Base-by-base conservation (phyloP, 2,888 invertebrate species). In the Monoplex corrugatus region DNA sequence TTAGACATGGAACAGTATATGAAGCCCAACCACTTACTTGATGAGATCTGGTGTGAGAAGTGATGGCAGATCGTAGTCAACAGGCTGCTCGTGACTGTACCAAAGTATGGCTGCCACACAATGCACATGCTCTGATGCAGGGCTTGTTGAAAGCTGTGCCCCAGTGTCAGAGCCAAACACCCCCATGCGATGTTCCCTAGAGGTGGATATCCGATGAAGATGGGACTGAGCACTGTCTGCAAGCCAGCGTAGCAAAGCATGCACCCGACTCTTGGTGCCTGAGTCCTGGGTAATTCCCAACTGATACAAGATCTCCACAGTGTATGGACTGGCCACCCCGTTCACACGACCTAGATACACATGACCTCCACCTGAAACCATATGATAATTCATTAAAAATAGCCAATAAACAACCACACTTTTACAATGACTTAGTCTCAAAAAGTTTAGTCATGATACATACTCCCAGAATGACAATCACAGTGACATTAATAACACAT, bases 81-180 rank as follows among this genome's bases (percentile, higher is more conserved):
- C 93, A 28, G 92, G 92, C 23, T 93, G 90, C 72, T 95, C 94
- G 82, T 93, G 92, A 89, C 95, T 95, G 88, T 97, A 97, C 98
- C 98, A 98, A 90, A 98, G 96, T 83, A 98, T 98, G 72, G 98
- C 97, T 6, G 98, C 98, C 82, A 98, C 97, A 91, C 98, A 98
- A 93, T 98, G 98, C 16, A 96, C 94, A 91, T 96, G 95, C 32
- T 94, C 92, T 3, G 95, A 93, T 23, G 95, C 94, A 2, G 95
- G 95, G 78, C 75, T 88, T 35, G 84, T 40, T 63, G 89, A 43
- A 38, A 84, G 45, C 83, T 90, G 89, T 19, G 92, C 87, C 43
- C 91, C 90, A 13, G 93, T 92, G 19, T 85, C 87, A 82, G 89
- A 35, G 40, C 35, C 10, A 85, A 16, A 80, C 19, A 50, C 35